Conservation (phyloP, 2,888 invertebrate genomes). For the Ectemnius lituratus region DNA sequence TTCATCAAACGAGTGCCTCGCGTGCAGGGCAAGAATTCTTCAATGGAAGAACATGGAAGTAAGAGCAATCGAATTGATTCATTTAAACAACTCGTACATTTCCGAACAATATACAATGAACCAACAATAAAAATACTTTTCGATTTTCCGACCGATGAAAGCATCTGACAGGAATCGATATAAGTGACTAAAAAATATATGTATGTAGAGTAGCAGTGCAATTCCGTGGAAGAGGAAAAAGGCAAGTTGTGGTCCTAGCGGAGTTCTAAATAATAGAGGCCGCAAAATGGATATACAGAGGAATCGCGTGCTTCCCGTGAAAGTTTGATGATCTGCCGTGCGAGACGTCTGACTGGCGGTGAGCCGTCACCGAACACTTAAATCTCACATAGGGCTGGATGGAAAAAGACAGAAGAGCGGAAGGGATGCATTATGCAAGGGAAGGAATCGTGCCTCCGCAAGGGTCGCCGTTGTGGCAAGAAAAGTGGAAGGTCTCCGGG, state of each 20-base stretch:
- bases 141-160: too few species aligned
- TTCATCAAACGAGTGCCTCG: too few species aligned
- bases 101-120: too few species aligned
- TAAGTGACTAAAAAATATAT: too few species aligned
- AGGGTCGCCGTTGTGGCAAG: background rate
- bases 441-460: conserved; percentile 40
- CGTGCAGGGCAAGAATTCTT: too few species aligned
- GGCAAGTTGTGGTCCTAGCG: background rate
- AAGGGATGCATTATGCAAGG: conserved; percentile 57
- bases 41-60: too few species aligned
- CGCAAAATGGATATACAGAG: conserved; percentile 57
- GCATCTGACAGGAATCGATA: conserved; percentile 7
- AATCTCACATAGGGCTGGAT: background rate
- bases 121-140: too few species aligned
- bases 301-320: conserved; percentile 57
- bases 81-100: too few species aligned
- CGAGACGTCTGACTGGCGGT: conserved; percentile 30
- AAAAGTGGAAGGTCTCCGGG: background rate
- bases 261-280: conserved; percentile 56
- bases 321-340: conserved; percentile 53
- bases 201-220: background rate
- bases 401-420: conserved; percentile 40
- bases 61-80: too few species aligned
- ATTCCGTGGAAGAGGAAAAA: background rate
- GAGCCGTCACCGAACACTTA: conserved; percentile 4